Conservation (phyloP, 2,888 invertebrate species). For the Apodemia duryi region DNA sequence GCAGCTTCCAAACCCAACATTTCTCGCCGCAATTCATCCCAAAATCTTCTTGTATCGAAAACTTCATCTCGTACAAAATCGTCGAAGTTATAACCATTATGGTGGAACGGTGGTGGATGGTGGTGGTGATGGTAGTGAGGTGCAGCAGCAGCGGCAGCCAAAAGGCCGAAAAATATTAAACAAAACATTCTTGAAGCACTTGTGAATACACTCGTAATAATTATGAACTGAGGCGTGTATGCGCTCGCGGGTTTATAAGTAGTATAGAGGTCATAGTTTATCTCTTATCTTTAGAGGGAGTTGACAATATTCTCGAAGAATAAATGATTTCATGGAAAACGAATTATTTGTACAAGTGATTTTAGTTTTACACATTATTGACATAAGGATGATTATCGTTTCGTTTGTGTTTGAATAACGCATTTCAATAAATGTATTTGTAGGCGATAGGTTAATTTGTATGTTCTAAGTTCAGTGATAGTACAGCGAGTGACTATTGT, state of each 20-base stretch:
- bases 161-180: slow-evolving; percentile 40
- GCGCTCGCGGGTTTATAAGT: not conserved
- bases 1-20: slow-evolving; percentile 47
- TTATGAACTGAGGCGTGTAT: not conserved
- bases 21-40: slow-evolving; percentile 46
- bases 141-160: slow-evolving; percentile 50
- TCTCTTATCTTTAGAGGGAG: not conserved
- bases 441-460: not conserved
- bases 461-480: too few species aligned
- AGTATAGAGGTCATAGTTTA: slow-evolving; percentile 4
- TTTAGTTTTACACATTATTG: not conserved
- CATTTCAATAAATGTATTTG: not conserved
- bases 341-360: not conserved
- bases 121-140: slow-evolving; percentile 36
- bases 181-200: slow-evolving; percentile 38
- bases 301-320: slow-evolving; percentile 1
- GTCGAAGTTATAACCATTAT: slow-evolving; percentile 21
- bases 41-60: slow-evolving; percentile 56
- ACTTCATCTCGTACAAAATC: slow-evolving; percentile 38
- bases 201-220: not conserved
- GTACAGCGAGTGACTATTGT: too few species aligned
- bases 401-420: not conserved
- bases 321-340: not conserved
- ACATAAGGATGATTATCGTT: not conserved
- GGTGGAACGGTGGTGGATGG: slow-evolving; percentile 26